phyloP scores from a whole-genome alignment of 1,140 invertebrate genomes.

The Hermatobates lingyangjiaoensis region DNA sequence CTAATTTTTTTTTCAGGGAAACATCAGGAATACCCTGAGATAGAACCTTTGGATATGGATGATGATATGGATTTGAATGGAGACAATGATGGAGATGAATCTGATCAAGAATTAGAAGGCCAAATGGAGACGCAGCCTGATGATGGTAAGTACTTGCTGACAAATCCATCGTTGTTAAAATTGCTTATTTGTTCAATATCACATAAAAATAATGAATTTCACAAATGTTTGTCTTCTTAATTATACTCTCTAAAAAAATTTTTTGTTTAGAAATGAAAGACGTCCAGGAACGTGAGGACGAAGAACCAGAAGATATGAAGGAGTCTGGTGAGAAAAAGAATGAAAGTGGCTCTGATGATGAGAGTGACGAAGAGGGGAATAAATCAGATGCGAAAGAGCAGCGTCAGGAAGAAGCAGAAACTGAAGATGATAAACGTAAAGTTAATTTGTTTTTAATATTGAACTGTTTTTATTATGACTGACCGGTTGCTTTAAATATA shows the following conservation, averaged over 20 bases:
- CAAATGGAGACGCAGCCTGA: constrained; percentile 39
- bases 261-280: not conserved
- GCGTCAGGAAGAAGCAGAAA: constrained; percentile 30
- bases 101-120: constrained; percentile 36
- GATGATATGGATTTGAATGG: constrained; percentile 68
- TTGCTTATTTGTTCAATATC: too few relatives aligned
- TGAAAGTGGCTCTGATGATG: constrained; percentile 2
- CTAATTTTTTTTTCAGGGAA: constrained; percentile 25
- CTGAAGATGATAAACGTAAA: constrained; percentile 35
- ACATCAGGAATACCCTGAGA: constrained; percentile 47
- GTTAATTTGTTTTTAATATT: too few relatives aligned
- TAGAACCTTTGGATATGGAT: constrained; percentile 68
- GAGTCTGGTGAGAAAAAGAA: constrained; percentile 11
- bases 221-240: not conserved
- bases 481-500: too few relatives aligned
- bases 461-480: too few relatives aligned
- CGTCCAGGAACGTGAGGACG: not conserved
- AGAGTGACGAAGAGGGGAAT: constrained; percentile 24
- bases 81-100: constrained; percentile 41
- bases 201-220: too few relatives aligned
- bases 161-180: too few relatives aligned
- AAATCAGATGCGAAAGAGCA: constrained; percentile 27
- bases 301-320: constrained; percentile 12
- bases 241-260: not conserved
- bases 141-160: constrained; percentile 47